Evolutionary conservation across 2,113 vertebrate species (phyloP), one percentile per base, ranked within the genome.

Genomic region (Stictonetta naevosa): DNA sequence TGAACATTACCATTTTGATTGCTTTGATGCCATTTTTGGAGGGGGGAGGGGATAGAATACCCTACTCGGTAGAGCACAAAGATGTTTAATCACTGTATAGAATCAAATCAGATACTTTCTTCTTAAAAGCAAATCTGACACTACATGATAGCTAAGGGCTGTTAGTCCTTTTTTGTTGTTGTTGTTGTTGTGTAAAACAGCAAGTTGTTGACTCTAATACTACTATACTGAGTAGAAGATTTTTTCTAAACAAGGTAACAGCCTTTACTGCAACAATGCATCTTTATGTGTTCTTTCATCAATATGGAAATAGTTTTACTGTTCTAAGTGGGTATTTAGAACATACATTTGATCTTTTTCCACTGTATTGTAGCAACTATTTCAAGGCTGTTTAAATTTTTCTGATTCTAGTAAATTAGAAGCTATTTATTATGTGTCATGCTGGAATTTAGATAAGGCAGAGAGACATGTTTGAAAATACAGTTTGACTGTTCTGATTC

Each of bases 1-100:
- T 98, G 97, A 98, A 98, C 99, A 99, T 99, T 99, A 98, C 99
- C 99, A 99, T 99, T 99, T 99, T 99, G 99, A 99, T 99, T 99
- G 99, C 99, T 99, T 99, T 98, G 99, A 98, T 99, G 99, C 99
- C 98, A 98, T 99, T 99, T 99, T 99, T 98, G 98, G 98, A 98
- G 98, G 97, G 97, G 96, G 97, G 98, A 98, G 98, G 98, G 98
- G 98, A 97, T 83, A 98, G 98, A 98, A 98, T 98, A 97, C 98
- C 97, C 97, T 98, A 98, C 98, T 98, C 98, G 97, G 98, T 98
- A 97, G 96, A 97, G 98, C 98, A 98, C 98, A 98, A 98, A 97
- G 97, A 97, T 98, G 97, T 98, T 98, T 98, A 98, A 98, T 98
- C 98, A 97, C 97, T 96, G 97, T 87, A 95, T 86, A 75, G 97